phyloP scores from a whole-genome alignment of 2,113 vertebrate species.

The Axis porcinus region DNA sequence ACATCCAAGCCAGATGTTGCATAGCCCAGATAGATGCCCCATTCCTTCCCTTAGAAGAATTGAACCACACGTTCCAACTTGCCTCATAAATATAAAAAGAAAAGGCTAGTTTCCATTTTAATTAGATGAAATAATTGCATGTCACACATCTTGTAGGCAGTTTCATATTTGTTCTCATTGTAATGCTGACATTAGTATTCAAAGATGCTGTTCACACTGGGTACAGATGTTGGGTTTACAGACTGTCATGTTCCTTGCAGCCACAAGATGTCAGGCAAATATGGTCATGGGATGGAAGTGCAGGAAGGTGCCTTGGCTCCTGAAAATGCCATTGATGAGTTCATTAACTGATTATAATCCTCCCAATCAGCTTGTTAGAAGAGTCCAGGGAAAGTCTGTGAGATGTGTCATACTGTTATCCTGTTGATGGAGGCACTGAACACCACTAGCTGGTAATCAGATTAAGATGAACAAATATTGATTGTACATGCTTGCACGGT shows the following conservation, averaged over 20 bases:
- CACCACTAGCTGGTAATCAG: slow-evolving; percentile 45
- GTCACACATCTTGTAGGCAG: slow-evolving; percentile 54
- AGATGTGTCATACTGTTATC: slow-evolving; percentile 53
- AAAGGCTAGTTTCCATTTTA: slow-evolving; percentile 55
- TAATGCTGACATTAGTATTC: slow-evolving; percentile 54
- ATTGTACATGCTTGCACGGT: slow-evolving; percentile 39
- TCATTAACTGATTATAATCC: slow-evolving; percentile 65
- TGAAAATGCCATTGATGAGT: slow-evolving; percentile 56
- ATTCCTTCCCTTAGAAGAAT: background rate
- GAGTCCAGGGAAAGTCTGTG: slow-evolving; percentile 32
- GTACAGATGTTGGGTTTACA: background rate
- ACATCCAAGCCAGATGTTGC: background rate
- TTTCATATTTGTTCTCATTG: slow-evolving; percentile 56
- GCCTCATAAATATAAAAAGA: slow-evolving; percentile 34
- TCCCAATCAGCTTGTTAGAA: slow-evolving; percentile 38
- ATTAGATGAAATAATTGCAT: slow-evolving; percentile 70
- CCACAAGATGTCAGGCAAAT: slow-evolving; percentile 81
- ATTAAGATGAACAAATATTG: slow-evolving; percentile 62
- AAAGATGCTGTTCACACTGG: accelerated
- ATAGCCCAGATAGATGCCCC: background rate
- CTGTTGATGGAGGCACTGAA: slow-evolving; percentile 27
- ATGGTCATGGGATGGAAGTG: slow-evolving; percentile 44
- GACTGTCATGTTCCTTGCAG: slow-evolving; percentile 29
- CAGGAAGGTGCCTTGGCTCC: slow-evolving; percentile 17
- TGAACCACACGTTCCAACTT: slow-evolving; percentile 45